Base-by-base conservation (phyloP, 2,797 vertebrate species). In the Falco berigora region DNA sequence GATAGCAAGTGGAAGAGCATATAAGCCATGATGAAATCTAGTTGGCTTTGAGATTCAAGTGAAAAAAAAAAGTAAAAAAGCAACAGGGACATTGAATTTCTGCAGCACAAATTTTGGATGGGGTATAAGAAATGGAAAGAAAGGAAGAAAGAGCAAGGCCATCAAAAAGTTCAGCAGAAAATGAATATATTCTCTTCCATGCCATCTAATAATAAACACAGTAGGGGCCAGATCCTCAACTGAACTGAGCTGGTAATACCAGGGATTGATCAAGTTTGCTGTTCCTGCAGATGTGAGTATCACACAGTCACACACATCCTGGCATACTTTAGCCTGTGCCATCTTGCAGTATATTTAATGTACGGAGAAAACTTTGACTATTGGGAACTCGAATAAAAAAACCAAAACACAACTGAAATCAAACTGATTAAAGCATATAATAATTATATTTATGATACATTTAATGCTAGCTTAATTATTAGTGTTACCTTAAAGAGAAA, bases 1-100 rank as follows among this genome's bases (percentile, higher is more conserved):
- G 95, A 97, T 88, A 92, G 97, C 94, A 96, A 98, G 95, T 90
- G 89, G 94, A 86, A 91, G 93, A 94, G 38, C 90, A 40, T 88
- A 78, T 89, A 94, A 97, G 87, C 81, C 90, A 94, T 88, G 69
- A 94, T 28, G 86, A 96, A 96, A 96, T 96, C 97, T 96, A 93
- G 96, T 97, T 96, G 92, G 94, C 96, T 95, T 92, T 90, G 93
- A 97, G 92, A 66, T 81, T 90, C 81, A 86, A 95, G 55, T 61
- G 79, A 76, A 95, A 92, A 96, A 88, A 40, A 40, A 94, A 63
- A 77, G 21, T 21, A 46, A 87, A 90, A 96, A 83, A 89, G 66
- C 53, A 91, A 93, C 67, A 75, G 63, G 88, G 56, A 61, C 75
- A 47, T 58, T 88, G 93, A 94, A 91, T 95, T 96, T 96, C 92